Base-by-base conservation (phyloP, 2,113 vertebrate species). In the Erinaceus europaeus region DNA sequence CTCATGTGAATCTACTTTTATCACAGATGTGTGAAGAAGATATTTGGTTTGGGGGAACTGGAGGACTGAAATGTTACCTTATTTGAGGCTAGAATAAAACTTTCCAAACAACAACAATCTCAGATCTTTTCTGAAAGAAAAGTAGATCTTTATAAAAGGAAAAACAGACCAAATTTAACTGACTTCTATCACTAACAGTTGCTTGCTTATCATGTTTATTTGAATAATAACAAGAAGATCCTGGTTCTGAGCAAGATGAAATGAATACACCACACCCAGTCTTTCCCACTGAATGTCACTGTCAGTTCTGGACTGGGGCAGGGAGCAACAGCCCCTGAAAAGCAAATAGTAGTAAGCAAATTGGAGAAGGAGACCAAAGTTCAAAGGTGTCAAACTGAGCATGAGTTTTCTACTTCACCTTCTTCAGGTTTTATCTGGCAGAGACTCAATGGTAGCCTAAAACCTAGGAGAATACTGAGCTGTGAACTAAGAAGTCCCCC, bases 1-100 rank as follows among this genome's bases (percentile, higher is more conserved):
- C 21, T 29, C 9, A 0, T 2, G 9, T 52, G 36, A 57, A 0
- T 29, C 82, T 6, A 3, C 36, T 9, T 2, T 71, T 34, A 4
- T 67, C 38, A 40, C 55, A 3, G 9, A 87, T 9, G 7, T 50
- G 23, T 80, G 8, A 4, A 29, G 48, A 29, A 4, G 44, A 32
- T 38, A 17, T 29, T n/a, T 59, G 36, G 13, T 42, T 7, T 46
- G 34, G 64, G 65, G 55, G 21, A 50, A 62, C 44, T 48, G 10
- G 14, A 25, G 36, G 50, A 46, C 32, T 38, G 61, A 71, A 85
- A 7, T n/a, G 20, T 0, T 50, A 25, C 53, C 15, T 68, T 90
- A 2, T 85, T 27, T 9, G n/a, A 85, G 59, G 42, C 23, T 40
- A 29, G n/a, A 40, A 42, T 57, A 55, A 29, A 83, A 34, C 36